Conservation (phyloP, 2,797 vertebrate species). For the Acestrorhynchus altus region DNA sequence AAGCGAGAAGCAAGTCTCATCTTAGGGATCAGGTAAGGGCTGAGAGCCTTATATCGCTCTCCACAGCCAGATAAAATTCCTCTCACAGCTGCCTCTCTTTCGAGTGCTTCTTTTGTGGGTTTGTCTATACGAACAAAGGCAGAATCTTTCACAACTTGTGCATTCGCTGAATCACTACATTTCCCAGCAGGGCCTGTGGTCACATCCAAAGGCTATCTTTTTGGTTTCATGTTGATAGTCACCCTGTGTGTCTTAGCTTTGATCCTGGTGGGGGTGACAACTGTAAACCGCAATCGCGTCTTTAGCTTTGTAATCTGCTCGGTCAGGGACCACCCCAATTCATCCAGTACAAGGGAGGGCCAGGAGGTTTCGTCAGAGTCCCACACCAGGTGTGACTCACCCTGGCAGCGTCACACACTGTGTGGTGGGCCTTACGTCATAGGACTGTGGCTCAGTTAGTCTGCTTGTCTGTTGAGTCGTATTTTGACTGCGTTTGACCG, state of each 20-base stretch:
- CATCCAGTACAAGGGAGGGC: slow-evolving; percentile 18
- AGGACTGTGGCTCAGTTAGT: slow-evolving; percentile 30
- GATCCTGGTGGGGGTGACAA: slow-evolving; percentile 53
- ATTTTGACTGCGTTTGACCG: slow-evolving; percentile 35
- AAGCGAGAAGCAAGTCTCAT: slow-evolving; percentile 78
- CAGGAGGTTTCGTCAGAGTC: slow-evolving; percentile 36
- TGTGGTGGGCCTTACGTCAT: slow-evolving; percentile 42
- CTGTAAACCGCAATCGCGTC: slow-evolving; percentile 52
- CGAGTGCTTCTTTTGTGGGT: slow-evolving; percentile 41
- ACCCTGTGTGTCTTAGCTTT: slow-evolving; percentile 55
- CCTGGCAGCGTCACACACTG: slow-evolving; percentile 20
- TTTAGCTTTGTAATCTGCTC: slow-evolving; percentile 49
- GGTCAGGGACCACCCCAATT: slow-evolving; percentile 51
- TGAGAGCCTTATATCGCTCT: slow-evolving; percentile 9
- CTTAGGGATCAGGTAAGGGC: slow-evolving; percentile 76
- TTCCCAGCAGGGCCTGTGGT: slow-evolving; percentile 62
- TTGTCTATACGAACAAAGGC: slow-evolving; percentile 45
- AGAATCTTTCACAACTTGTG: slow-evolving; percentile 52
- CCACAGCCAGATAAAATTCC: slow-evolving; percentile 2
- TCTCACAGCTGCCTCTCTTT: slow-evolving; percentile 1
- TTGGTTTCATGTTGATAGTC: slow-evolving; percentile 48
- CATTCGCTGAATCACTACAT: slow-evolving; percentile 40
- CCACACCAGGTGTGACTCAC: slow-evolving; percentile 54
- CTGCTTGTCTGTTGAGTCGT: slow-evolving; percentile 31
- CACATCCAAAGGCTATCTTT: slow-evolving; percentile 45